These are phyloP conservation scores for Diorhabda elongata DNA, from an alignment of 1,140 invertebrate genomes.

Conservation along the genomic window DNA sequence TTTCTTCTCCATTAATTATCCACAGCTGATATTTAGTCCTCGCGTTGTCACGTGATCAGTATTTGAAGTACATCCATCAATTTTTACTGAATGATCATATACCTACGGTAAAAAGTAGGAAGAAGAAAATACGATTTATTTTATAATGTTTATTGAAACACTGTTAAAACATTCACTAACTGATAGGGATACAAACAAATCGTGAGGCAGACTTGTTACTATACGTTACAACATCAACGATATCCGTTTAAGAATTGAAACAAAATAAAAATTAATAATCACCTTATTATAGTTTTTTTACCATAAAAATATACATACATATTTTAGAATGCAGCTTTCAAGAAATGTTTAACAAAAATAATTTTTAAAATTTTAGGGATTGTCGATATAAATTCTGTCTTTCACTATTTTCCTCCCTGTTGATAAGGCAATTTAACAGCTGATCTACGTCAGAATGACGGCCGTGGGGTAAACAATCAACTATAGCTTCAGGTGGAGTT, in stretches of 20 bases:
- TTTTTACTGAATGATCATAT: too few relatives aligned
- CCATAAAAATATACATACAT: constrained; percentile 27
- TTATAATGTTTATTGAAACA: background rate
- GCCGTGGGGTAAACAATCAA: too few relatives aligned
- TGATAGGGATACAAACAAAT: background rate
- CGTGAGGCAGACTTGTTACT: background rate
- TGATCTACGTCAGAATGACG: too few relatives aligned
- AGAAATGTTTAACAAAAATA: constrained; percentile 15
- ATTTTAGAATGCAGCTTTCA: constrained; percentile 41
- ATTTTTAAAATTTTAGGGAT: constrained; percentile 25
- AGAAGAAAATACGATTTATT: background rate
- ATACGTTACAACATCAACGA: background rate
- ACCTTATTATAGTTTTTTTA: background rate
- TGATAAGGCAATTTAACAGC: too few relatives aligned
- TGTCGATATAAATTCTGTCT: constrained; percentile 25
- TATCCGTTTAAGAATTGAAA: constrained; percentile 6
- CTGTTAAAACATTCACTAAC: background rate
- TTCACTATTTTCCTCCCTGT: too few relatives aligned
- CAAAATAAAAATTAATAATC: constrained; percentile 4
- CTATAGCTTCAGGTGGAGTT: too few relatives aligned
- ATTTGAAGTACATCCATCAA: too few relatives aligned
- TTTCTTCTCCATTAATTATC: too few relatives aligned
- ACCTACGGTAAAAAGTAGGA: too few relatives aligned
- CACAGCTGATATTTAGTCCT: too few relatives aligned
- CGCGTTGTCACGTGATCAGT: too few relatives aligned